Base-by-base conservation (phyloP, 2,888 invertebrate species). In the Lumbricus terrestris region DNA sequence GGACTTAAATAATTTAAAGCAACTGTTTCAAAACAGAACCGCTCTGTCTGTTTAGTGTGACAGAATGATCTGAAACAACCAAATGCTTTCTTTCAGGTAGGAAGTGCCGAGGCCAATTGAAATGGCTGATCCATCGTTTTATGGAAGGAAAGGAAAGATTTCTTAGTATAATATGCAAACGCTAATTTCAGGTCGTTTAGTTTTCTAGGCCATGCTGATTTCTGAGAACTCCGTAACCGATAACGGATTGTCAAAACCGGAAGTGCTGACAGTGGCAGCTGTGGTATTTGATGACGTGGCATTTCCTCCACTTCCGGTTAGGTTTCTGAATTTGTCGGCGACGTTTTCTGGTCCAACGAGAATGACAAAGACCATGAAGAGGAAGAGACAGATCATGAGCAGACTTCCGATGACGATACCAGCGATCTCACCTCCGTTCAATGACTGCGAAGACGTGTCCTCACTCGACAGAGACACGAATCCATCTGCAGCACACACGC, bases 401-500 rank as follows among this genome's bases (percentile, higher is more conserved):
- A 90, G 18, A 29, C 42, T 42, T 13, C 90, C 90, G 54, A 90
- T 83, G 88, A 90, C 90, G 37, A 85, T 40, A 23, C 90, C 90
- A n/a, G 88, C 89, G 85, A 90, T 89, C 29, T 89, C 90, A 29
- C 89, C 90, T 34, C 85, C 90, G 35, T 83, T 88, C 89, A 90
- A 83, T 13, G 47, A 38, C 82, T 42, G n/a, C 33, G 33, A 40
- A 6, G 40, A n/a, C 1, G 38, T 82, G 23, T 38, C 38, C 34
- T 88, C 33, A n/a, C 69, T 69, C 20, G 90, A 23, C 69, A 88
- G 29, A 18, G 29, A 35, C 47, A 88, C 42, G 33, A 90, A 90
- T 13, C 33, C 47, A 20, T 88, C 90, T 90, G 88, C 37, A 88
- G 33, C 34, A 69, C 33, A 82, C n/a, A 69, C 29, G 8, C 29